Conservation (phyloP, 2,888 invertebrate genomes). For the Tyria jacobaeae region DNA sequence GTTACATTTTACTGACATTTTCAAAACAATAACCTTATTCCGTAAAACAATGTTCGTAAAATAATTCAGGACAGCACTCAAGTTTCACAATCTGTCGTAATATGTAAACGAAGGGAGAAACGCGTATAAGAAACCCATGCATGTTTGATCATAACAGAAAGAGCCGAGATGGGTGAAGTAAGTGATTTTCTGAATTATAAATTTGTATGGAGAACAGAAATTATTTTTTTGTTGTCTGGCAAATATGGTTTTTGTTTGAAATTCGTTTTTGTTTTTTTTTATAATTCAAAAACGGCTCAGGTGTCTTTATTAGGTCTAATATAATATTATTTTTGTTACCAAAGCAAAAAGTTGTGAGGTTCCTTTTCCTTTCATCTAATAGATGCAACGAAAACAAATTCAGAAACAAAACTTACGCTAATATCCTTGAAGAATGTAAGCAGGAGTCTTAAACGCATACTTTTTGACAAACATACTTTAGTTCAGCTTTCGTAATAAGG, state of each 20-base stretch:
- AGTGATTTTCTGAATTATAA: conserved; percentile 49
- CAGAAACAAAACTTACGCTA: too few species aligned
- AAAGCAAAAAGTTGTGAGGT: not conserved
- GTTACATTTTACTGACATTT: not conserved
- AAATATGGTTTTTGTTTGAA: conserved; percentile 11
- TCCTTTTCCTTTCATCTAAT: not conserved
- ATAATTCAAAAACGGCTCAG: not conserved
- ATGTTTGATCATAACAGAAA: conserved; percentile 40
- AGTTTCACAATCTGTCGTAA: conserved; percentile 36
- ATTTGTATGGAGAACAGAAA: conserved; percentile 32
- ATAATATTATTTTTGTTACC: not conserved
- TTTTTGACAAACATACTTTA: too few species aligned
- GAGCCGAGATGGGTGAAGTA: conserved; percentile 30
- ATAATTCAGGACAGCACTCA: conserved; percentile 35
- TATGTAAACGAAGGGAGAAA: conserved; percentile 26
- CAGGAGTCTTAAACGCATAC: too few species aligned
- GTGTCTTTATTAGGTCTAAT: not conserved
- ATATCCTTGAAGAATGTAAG: too few species aligned
- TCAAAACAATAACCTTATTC: conserved; percentile 13
- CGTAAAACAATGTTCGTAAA: conserved; percentile 12
- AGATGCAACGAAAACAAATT: not conserved
- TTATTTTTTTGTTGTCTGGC: conserved; percentile 17
- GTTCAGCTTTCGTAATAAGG: too few species aligned
- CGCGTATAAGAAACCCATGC: conserved; percentile 23
- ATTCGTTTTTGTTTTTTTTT: not conserved